Evolutionary conservation across 1,140 invertebrate genomes (phyloP), one percentile per base, ranked within the genome.

Genomic region (Oncopodura yosiiana): DNA sequence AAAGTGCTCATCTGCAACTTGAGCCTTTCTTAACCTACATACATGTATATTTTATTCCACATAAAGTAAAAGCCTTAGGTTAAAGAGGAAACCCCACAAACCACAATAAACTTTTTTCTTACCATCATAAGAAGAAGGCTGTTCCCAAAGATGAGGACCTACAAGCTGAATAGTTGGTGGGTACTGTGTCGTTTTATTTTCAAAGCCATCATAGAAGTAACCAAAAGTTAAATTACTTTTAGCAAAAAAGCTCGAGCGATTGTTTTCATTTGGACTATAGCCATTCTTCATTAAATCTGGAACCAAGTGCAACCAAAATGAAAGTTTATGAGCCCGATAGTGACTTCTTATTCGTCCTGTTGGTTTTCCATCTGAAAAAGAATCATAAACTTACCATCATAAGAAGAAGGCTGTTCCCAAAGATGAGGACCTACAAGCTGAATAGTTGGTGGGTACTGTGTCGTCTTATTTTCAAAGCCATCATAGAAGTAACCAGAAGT

Each of bases 231-330:
- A 34, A 34, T 34, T 34, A 34, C 41, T 34, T 18, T 48, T 29
- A 48, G 11, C 11, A 23, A n/a, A n/a, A n/a, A n/a, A n/a, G n/a
- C n/a, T n/a, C n/a, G n/a, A n/a, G n/a, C n/a, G n/a, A n/a, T n/a
- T 46, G 32, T 46, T 46, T 24, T 46, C 32, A 46, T 46, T 46
- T 24, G 43, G 32, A 30, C 43, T 96, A 91, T n/a, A n/a, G n/a
- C 46, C 46, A 49, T 49, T 49, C 16, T 32, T 18, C 46, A 49
- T 49, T 14, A 97, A 77, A 68, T 94, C 89, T 6, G 94, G 94
- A 34, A 98, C 87, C 21, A 96, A 75, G 65, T 93, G 88, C 30
- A 92, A 69, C 94, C 94, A 98, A 69, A 96, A 92, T 1, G 91
- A 94, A 16, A 95, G 74, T 44, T 87, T 81, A 66, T 87, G 88